Evolutionary conservation across 2,888 invertebrate genomes (phyloP).

Genomic region (Osedax fenrisi): DNA sequence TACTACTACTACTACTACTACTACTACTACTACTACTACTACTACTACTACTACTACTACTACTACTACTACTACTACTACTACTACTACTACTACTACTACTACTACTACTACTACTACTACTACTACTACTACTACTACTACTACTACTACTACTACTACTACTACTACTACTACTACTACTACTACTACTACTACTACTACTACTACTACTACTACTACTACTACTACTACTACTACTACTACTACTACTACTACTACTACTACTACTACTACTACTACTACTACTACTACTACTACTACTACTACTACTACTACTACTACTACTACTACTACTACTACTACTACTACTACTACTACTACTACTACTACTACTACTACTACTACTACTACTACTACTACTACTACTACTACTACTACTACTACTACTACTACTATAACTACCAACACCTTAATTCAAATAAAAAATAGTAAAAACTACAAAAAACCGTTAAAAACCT

Average conservation of each 20-base stretch:
- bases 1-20: too few species aligned
- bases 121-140: too few species aligned
- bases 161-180: conserved; percentile 17
- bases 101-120: too few species aligned
- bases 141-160: conserved; percentile 12
- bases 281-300: conserved; percentile 26
- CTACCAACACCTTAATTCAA: too few species aligned
- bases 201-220: conserved; percentile 20
- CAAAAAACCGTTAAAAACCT: too few species aligned
- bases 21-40: too few species aligned
- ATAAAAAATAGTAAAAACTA: too few species aligned
- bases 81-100: too few species aligned
- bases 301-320: conserved; percentile 27
- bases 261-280: conserved; percentile 27
- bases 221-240: conserved; percentile 22
- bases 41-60: too few species aligned
- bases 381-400: conserved; percentile 11
- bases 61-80: too few species aligned
- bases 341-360: conserved; percentile 23
- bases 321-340: conserved; percentile 25
- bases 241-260: conserved; percentile 25
- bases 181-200: conserved; percentile 26
- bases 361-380: conserved; percentile 16
- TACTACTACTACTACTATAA: conserved; percentile 6
- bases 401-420: conserved; percentile 6